Base-by-base conservation (phyloP, 2,797 vertebrate genomes). In the Bradypodion pumilum region DNA sequence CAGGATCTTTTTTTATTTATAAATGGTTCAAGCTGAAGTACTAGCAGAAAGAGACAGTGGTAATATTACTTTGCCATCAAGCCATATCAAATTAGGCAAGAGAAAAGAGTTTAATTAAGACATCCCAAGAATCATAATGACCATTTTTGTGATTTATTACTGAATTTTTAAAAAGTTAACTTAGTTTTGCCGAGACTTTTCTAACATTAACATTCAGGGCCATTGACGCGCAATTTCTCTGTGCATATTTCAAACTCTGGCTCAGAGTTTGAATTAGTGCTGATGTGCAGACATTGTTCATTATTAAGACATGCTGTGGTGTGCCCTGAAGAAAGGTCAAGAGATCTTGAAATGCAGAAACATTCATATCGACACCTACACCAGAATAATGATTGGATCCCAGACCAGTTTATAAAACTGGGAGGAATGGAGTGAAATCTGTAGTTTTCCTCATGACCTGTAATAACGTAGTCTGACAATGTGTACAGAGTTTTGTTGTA, bases 201-300 rank as follows among this genome's bases (percentile, higher is more conserved):
- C 63, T 76, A 70, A 32, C 89, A 93, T 94, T 94, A 94, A 93
- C 91, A 94, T 94, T 94, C 94, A 93, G 86, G 80, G 90, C 91
- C 93, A 93, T 93, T 90, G 85, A 85, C 87, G 81, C 82, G 89
- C 91, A 92, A 87, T 91, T 94, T 89, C 92, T 86, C 90, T 88
- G 86, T 91, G 91, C 92, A 94, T 94, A 94, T 94, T 94, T 94
- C 93, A 94, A 92, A 94, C 88, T 93, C 88, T 87, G 86, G 90
- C 91, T 94, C 89, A 89, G 89, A n/a, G 92, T 93, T 93, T 93
- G 94, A 94, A 94, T 94, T 94, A 94, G 92, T 91, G 91, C 92
- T 92, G 92, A 93, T 94, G 84, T 93, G 92, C 87, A 90, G 94
- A 93, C 91, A 94, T 94, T 90, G 90, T 86, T 94, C 93, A 93